Evolutionary conservation across 2,888 invertebrate species (phyloP), one percentile per base, ranked within the genome.

Genomic region (Choristoneura rosaceana): DNA sequence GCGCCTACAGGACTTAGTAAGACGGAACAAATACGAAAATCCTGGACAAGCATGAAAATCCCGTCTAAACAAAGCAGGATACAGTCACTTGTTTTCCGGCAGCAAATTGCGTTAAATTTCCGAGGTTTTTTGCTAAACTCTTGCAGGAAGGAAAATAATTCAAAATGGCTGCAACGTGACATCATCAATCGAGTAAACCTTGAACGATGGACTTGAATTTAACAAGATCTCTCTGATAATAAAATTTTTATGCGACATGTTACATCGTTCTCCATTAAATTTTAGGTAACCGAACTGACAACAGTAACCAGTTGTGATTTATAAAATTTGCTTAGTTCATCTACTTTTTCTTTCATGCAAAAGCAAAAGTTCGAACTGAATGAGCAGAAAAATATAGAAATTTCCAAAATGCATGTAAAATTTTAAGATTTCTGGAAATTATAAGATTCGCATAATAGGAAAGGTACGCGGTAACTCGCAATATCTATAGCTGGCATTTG

Each of bases 1-100:
- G 82, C 82, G 82, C 83, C 87, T 87, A 86, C 79, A 80, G 82
- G 88, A 84, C 86, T 89, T 82, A 86, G 82, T 87, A 82, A 85
- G 83, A 85, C 89, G 89, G 88, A 90, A 91, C 87, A 82, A 52
- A 52, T 15, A 15, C 4, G 4, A 55, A 55, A 55, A 78, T 82
- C 79, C 78, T 84, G 68, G 60, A 38, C 34, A 34, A 47, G 7
- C 58, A 55, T 10, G 4, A 5, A 64, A 34, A 41, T 50, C 64
- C 34, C 15, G 5, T 15, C 34, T 4, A 64, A 50, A 64, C 33
- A 47, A 34, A 47, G 14, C 63, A 45, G 45, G 7, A 41, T 41
- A 41, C 2, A 17, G 17, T 25, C 10, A 55, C 10, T 25, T 25
- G 25, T 25, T 25, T 55, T 25, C 55, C 17, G 25, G 25, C 55